Base-by-base conservation (phyloP, 2,888 invertebrate species). In the Drosophila subsilvestris region DNA sequence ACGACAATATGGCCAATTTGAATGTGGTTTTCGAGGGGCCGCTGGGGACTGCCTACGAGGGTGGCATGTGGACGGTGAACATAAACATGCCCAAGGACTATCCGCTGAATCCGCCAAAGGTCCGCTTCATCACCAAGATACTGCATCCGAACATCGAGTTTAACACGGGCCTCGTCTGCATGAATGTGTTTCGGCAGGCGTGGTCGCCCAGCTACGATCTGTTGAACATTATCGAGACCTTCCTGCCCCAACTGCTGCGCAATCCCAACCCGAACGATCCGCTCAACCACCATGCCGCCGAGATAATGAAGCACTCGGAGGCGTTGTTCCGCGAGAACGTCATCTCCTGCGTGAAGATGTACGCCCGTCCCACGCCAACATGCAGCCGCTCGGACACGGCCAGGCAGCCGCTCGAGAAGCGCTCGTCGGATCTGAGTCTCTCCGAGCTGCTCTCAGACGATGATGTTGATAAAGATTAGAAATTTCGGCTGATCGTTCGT, bases 171-270 rank as follows among this genome's bases (percentile, higher is more conserved):
- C 60, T 79, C 20, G 84, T 84, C 48, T 84, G 84, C 69, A 73
- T 86, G 81, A 84, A 84, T 60, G 84, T 86, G 20, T 78, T 84
- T n/a, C 80, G 78, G n/a, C 81, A 84, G 57, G 84, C 86, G 53
- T 84, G 84, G 84, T 86, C 79, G 14, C 65, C 81, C 44, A 81
- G 75, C 61, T 84, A 84, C 37, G 84, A 83, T 70, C 57, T 84
- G 61, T 68, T 86, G 6, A 84, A 84, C 27, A 86, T 84, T 27
- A 83, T 84, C n/a, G 86, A 84, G 20, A 84, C 81, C 54, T 84
- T 84, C 44, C 50, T 84, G 57, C 84, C 84, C 9, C 84, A 84
- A 53, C 49, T 84, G n/a, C 20, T 84, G 62, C 74, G 86, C 1
- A 61, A 83, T 25, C 84, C 84, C 4, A 84, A 86, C 63, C 84